phyloP scores from a whole-genome alignment of 2,888 invertebrate genomes.

The Seira sanloemensis region DNA sequence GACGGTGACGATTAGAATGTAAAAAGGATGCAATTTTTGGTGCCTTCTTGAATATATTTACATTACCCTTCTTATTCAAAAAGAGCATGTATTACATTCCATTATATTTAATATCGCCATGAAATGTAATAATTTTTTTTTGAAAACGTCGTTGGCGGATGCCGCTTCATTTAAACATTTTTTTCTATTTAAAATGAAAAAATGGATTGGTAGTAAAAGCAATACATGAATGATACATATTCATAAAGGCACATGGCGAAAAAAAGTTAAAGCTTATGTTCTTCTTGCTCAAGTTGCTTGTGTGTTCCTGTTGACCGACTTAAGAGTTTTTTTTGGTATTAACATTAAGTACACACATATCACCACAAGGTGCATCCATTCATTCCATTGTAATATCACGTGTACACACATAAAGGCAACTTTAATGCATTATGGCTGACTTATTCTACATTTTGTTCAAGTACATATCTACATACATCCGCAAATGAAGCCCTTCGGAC shows the following conservation, averaged over 20 bases:
- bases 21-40: background rate
- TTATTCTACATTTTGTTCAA: background rate
- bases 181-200: constrained; percentile 2
- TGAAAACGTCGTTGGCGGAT: background rate
- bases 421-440: background rate
- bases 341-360: constrained; percentile 23
- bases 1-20: background rate
- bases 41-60: background rate
- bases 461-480: background rate
- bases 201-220: background rate
- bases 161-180: constrained; percentile 16
- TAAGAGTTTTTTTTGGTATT: constrained; percentile 64
- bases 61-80: background rate
- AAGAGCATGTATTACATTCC: constrained; percentile 11
- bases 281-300: constrained; percentile 43
- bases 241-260: background rate
- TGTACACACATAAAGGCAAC: too few relatives aligned
- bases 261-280: constrained; percentile 1
- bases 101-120: constrained; percentile 6
- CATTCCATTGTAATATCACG: constrained; percentile 23
- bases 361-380: constrained; percentile 33
- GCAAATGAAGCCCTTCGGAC: constrained; percentile 16
- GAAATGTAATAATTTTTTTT: background rate
- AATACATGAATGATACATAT: constrained; percentile 14
- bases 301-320: constrained; percentile 70